A percentile compares a stretch with the other conserved stretches of the same genome.
phyloP scores from a whole-genome alignment of 2,113 vertebrate genomes.

The Microtus oregoni region DNA sequence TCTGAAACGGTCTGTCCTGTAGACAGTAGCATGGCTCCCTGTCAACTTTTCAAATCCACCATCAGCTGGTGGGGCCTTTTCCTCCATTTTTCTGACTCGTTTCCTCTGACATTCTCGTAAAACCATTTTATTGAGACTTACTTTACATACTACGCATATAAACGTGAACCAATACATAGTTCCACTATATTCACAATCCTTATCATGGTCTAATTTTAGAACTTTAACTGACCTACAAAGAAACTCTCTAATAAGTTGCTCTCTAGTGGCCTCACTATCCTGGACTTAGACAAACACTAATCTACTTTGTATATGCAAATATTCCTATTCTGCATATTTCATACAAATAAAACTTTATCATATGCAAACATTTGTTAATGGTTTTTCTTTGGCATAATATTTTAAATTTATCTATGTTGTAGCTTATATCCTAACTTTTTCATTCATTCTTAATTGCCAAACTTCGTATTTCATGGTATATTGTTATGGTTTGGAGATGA shows the following conservation, averaged over 20 bases:
- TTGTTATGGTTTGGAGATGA: background rate
- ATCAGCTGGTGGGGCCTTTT: background rate
- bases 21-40: background rate
- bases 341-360: background rate
- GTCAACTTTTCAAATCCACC: background rate
- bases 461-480: background rate
- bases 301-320: background rate
- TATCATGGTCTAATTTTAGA: slow-evolving; percentile 15
- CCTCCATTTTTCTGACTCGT: background rate
- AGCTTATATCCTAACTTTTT: background rate
- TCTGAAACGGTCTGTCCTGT: background rate
- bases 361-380: background rate
- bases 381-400: background rate
- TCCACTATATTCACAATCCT: background rate
- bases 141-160: background rate
- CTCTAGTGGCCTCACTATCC: background rate
- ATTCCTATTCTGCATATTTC: background rate
- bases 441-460: background rate
- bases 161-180: background rate
- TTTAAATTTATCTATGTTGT: background rate
- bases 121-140: slow-evolving; percentile 9
- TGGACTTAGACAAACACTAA: background rate
- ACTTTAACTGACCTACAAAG: background rate
- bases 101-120: background rate
- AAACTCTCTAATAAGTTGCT: background rate